Base-by-base conservation (phyloP, 2,113 vertebrate genomes). In the Hassar affinis region DNA sequence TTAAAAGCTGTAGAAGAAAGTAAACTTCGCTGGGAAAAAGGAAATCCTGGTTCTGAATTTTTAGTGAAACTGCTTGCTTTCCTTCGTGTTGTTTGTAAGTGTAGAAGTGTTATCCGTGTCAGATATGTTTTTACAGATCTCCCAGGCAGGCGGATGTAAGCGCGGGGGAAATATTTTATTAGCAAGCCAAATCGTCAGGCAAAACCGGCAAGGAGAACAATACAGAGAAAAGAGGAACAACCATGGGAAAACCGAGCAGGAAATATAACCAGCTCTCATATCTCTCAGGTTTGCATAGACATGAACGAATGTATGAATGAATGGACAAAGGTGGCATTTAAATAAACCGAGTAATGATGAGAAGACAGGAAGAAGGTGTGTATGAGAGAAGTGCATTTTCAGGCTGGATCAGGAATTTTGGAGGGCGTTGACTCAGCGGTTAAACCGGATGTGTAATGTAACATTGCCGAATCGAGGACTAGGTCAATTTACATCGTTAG, bases 221-320 rank as follows among this genome's bases (percentile, higher is more conserved):
- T 33, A 17, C 6, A 30, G 15, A 33, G 61, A 64, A 64, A 12
- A 10, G 1, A 4, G n/a, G 22, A 45, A 15, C 22, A 11, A 2
- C 27, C 22, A 15, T 20, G 51, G 4, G 0, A 17, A 51, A 47
- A n/a, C 7, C 7, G 47, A 1, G 6, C 71, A 74, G 71, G 45
- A 74, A 74, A 51, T 51, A 49, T 25, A 51, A 30, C n/a, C 71
- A 30, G n/a, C n/a, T n/a, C n/a, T n/a, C 27, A 27, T 51, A 74
- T 30, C n/a, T 30, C n/a, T 52, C 38, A 20, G 17, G 27, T 20
- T 33, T 52, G 72, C 49, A 52, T 52, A 75, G 51, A 75, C n/a
- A 75, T 75, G n/a, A 30, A 75, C 17, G 47, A 75, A 51, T 72
- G 69, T n/a, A n/a, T n/a, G n/a, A n/a, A n/a, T n/a, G n/a, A 51